phyloP scores from a whole-genome alignment of 1,140 invertebrate genomes.

The Drosophila parabipectinata region DNA sequence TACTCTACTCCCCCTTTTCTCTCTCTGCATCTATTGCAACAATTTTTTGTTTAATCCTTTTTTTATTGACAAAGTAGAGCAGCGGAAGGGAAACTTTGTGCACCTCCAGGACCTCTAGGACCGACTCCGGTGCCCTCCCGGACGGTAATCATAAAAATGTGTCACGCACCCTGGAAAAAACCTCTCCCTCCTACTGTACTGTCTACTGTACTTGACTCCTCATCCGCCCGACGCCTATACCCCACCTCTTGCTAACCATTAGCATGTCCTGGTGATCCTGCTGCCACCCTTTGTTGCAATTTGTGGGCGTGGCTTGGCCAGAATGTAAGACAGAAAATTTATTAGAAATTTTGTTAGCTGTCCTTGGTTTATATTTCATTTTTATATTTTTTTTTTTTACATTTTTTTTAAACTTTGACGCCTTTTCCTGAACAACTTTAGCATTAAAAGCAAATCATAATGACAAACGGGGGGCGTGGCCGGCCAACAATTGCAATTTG shows the following conservation, averaged over 20 bases:
- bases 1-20: not conserved
- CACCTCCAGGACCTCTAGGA: conserved; percentile 8
- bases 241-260: conserved; percentile 10
- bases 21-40: not conserved
- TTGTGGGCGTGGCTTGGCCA: conserved; percentile 41
- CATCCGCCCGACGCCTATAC: not conserved
- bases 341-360: conserved; percentile 55
- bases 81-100: conserved; percentile 34
- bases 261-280: conserved; percentile 30
- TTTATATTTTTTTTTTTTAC: too few species aligned
- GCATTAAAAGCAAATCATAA: conserved; percentile 58
- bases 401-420: not conserved
- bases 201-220: not conserved
- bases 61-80: conserved; percentile 65
- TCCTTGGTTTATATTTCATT: conserved; percentile 3
- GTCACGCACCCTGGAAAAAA: conserved; percentile 47
- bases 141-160: conserved; percentile 56
- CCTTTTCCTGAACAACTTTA: conserved; percentile 3
- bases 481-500: conserved; percentile 9
- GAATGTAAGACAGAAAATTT: conserved; percentile 41
- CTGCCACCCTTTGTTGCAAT: conserved; percentile 6
- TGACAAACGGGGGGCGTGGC: conserved; percentile 45
- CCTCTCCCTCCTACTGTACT: too few species aligned
- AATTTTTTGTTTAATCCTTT: conserved; percentile 10
- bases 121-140: not conserved